Conservation (phyloP, 2,797 vertebrate genomes). For the Rhinella marina region DNA sequence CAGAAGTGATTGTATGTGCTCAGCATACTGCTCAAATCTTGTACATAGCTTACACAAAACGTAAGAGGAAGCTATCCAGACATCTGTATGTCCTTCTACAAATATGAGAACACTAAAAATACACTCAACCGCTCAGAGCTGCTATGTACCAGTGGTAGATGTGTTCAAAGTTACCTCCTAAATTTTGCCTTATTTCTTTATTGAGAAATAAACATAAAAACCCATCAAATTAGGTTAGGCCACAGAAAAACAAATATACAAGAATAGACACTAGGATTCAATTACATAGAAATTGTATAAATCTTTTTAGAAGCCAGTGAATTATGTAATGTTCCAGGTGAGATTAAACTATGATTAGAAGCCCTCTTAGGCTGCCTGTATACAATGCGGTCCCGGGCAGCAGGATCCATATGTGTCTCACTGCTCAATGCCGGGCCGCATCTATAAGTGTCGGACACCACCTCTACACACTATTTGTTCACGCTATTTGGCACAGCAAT, state of each 20-base stretch:
- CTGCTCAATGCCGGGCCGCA: too few species aligned
- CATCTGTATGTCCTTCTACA: background rate
- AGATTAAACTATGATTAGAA: background rate
- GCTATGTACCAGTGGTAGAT: background rate
- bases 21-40: background rate
- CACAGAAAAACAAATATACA: background rate
- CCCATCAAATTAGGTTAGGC: background rate
- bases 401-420: too few species aligned
- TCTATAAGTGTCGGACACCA: too few species aligned
- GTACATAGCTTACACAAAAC: background rate
- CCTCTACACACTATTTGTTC: too few species aligned
- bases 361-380: too few species aligned
- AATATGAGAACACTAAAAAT: conserved; percentile 7
- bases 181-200: background rate
- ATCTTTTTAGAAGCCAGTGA: background rate
- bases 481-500: too few species aligned
- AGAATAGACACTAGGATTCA: background rate
- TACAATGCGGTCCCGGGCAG: too few species aligned
- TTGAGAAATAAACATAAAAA: background rate
- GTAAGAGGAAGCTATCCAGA: conserved; percentile 17
- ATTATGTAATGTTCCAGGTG: background rate
- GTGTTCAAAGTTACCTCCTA: background rate
- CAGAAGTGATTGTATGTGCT: background rate
- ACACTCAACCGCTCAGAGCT: conserved; percentile 1
- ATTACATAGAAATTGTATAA: background rate